Evolutionary conservation across 2,113 vertebrate species (phyloP).

Genomic region (Tachuris rubrigastra): DNA sequence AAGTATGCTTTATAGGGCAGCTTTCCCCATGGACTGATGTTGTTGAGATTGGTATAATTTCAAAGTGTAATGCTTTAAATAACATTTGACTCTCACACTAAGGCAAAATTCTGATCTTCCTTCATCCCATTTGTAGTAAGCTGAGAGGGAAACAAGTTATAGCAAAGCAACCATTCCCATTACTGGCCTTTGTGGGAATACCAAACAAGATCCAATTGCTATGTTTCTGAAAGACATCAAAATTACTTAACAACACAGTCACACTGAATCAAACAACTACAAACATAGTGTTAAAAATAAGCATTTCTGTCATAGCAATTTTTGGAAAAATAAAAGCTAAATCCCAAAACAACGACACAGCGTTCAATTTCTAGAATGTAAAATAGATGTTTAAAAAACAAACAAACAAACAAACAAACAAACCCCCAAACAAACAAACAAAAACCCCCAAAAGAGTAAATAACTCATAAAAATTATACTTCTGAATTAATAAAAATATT

Average conservation of each 20-base stretch:
- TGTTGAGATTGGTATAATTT: neutral
- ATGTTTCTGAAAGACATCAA: neutral
- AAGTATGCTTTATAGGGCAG: neutral
- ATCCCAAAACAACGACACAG: rapidly evolving
- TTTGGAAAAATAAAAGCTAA: neutral
- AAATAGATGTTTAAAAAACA: neutral
- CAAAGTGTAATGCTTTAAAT: neutral
- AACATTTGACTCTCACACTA: neutral
- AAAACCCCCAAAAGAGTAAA: neutral
- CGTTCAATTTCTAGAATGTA: neutral
- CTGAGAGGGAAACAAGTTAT: neutral
- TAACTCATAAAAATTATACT: neutral
- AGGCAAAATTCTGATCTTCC: neutral
- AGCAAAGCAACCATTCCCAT: neutral
- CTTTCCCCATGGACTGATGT: neutral
- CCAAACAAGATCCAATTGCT: neutral
- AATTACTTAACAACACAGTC: neutral
- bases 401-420: neutral
- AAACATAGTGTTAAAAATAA: neutral
- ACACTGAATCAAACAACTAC: neutral
- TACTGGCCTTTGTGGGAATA: neutral
- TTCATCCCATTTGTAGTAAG: neutral
- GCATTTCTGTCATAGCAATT: neutral
- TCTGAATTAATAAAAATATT: neutral
- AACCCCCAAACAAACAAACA: neutral